Percentiles rank a stretch among this genome's conserved stretches.
Conservation (phyloP, 1,140 invertebrate genomes). For the Scaptodrosophila lebanonensis region DNA sequence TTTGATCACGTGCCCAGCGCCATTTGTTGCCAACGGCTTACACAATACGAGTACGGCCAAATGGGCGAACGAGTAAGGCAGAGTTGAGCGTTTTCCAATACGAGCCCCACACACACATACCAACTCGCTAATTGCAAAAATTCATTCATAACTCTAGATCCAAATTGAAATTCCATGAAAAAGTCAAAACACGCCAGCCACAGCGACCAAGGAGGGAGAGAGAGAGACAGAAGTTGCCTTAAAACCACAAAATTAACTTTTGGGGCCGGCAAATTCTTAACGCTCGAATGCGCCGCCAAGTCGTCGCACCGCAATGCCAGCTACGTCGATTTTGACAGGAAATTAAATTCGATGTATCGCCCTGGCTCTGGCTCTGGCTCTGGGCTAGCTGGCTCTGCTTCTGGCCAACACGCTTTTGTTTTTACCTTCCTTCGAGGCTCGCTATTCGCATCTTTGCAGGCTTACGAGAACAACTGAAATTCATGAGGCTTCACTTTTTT, state of each 20-base stretch:
- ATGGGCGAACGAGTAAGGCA: background rate
- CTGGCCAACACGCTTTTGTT: conserved; percentile 62
- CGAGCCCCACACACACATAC: background rate
- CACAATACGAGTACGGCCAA: conserved; percentile 23
- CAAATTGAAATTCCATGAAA: conserved; percentile 54
- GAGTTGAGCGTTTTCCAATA: background rate
- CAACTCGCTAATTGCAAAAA: conserved; percentile 51
- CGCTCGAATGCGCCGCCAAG: conserved; percentile 55
- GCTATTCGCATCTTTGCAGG: conserved; percentile 12
- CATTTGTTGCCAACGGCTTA: conserved; percentile 49
- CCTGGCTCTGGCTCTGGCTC: conserved; percentile 17
- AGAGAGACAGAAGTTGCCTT: conserved; percentile 6
- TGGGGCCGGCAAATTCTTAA: conserved; percentile 50
- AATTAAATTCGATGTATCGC: conserved; percentile 74
- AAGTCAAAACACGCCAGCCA: background rate
- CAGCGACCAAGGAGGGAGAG: background rate
- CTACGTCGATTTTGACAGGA: conserved; percentile 68
- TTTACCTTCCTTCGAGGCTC: conserved; percentile 34
- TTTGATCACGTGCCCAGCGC: conserved; percentile 68
- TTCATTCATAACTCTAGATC: conserved; percentile 51
- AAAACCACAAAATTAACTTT: conserved; percentile 72
- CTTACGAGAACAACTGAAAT: conserved; percentile 62
- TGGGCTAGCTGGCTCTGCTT: conserved; percentile 25
- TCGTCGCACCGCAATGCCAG: conserved; percentile 17
- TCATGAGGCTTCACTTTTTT: conserved; percentile 64